Evolutionary conservation across 64 coral and sea anemone species (phyloP), one percentile per base, ranked within the genome.

Genomic region (Stichodactyla mertensii): DNA sequence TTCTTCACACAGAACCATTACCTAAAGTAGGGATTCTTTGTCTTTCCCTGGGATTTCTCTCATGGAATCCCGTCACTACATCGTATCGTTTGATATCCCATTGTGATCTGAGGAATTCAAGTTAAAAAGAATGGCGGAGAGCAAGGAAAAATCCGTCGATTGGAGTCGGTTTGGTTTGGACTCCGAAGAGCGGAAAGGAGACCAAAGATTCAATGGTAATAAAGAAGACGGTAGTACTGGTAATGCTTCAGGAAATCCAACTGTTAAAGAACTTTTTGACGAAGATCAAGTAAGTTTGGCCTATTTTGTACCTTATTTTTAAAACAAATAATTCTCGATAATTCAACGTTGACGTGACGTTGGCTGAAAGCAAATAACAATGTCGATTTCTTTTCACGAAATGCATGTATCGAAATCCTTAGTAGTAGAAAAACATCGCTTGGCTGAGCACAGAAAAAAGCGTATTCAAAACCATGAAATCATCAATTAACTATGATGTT

Each of bases 91-190:
- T 81, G 36, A 54, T 20, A 52, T 52, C 51, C 36, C 78, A 4
- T 52, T 81, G 31, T 81, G 78, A 81, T 81, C 36, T 81, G 51
- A 24, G 20, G 62, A 86, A 23, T 24, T 12, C 1, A 71, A 5
- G 52, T 55, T 56, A 77, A 69, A 6, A 18, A 71, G 61, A 54
- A 54, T 24, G 51, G 85, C 57, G 24, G 64, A 83, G 58, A 87
- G 79, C 82, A 86, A 83, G 52, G 85, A 87, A 16, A 87, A 82
- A 91, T 51, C 52, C 83, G 84, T 87, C 52, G 80, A 91, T 77
- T 91, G 90, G 90, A 87, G 77, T 69, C 59, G 90, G 51, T 91
- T 91, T 91, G 90, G 90, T 16, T 91, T 91, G 78, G 78, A 91
- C 66, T 86, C 90, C 2, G 85, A 80, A 57, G 90, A 60, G 10